Evolutionary conservation across 2,888 invertebrate genomes (phyloP), one percentile per base, ranked within the genome.

Genomic region (Clostera curtula): DNA sequence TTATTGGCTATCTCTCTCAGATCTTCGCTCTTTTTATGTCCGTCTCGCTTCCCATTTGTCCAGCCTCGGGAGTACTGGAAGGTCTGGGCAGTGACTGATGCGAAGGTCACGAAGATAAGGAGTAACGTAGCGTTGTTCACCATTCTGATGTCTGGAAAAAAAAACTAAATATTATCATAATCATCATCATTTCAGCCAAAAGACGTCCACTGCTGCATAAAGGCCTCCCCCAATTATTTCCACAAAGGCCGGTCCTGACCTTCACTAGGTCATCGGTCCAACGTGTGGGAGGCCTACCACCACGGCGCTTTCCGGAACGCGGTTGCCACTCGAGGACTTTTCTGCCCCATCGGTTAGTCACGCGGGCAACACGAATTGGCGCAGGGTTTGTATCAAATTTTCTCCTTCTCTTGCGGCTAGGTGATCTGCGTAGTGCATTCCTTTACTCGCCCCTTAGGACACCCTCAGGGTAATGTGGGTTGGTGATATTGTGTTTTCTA

Each of bases 31-130:
- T 50, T 43, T 33, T 49, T 60, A 32, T 62, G 67, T 0, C 74
- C 73, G 25, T 68, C 74, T 1, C 89, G 69, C 50, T 90, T 90
- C 11, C 92, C 92, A 53, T 90, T 91, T 36, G 90, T 91, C 92
- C 92, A 92, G 3, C 92, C 92, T 0, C 89, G 76, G 19, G 91
- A 92, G 66, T 92, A 92, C 54, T 92, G 91, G 74, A 91, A 92
- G 4, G 90, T 91, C 70, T 92, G 92, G 1, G 87, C 87, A 0
- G 83, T 59, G 23, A 80, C 83, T 3, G 75, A 62, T 0, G 77
- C 65, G 19, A 86, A 43, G 9, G 83, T 62, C 43, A 85, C 62
- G 27, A 85, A 49, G 24, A 85, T 47, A 9, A 86, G 47, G 9
- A 83, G 34, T 0, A 75, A 28, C 0, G 71, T 66, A 6, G 57